Evolutionary conservation across 2,113 vertebrate species (phyloP).

Genomic region (Paramormyrops kingsleyae): DNA sequence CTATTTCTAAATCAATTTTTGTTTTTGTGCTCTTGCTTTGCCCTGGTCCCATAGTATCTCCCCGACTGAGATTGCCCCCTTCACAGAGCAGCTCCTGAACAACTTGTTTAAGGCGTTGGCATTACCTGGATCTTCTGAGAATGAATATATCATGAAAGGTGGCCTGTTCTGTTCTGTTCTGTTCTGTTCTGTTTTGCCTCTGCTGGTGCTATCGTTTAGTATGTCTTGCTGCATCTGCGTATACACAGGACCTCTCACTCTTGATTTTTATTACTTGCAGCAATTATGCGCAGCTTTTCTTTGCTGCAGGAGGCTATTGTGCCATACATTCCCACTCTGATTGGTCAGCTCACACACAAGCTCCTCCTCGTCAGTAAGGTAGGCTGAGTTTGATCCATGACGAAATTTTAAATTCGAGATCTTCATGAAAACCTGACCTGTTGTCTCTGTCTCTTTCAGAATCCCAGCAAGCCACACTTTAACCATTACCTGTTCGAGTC

Average conservation of each 20-base stretch:
- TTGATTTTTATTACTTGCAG: constrained; percentile 54
- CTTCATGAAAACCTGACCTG: neutral
- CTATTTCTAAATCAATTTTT: neutral
- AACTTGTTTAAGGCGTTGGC: constrained; percentile 91
- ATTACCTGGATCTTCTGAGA: constrained; percentile 90
- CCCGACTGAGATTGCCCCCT: constrained; percentile 80
- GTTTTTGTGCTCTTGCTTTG: neutral
- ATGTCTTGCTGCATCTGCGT: neutral
- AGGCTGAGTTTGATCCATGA: constrained; percentile 23
- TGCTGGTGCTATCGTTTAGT: neutral
- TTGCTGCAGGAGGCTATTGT: constrained; percentile 94
- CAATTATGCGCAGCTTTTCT: constrained; percentile 98
- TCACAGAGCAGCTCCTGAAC: constrained; percentile 87
- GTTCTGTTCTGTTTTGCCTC: neutral
- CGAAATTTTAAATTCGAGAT: neutral
- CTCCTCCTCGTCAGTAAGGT: constrained; percentile 97
- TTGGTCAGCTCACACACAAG: constrained; percentile 92
- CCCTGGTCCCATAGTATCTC: constrained; percentile 71
- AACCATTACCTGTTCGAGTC: constrained; percentile 99
- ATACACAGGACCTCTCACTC: neutral
- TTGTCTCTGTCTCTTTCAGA: constrained; percentile 58
- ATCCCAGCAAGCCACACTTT: constrained; percentile 98
- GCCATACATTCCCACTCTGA: constrained; percentile 90
- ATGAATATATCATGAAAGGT: constrained; percentile 99
- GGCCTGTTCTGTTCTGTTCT: constrained; percentile 12